These are phyloP conservation scores for Homarus gammarus DNA, from an alignment of 2,888 invertebrate genomes.

Conservation along the genomic window DNA sequence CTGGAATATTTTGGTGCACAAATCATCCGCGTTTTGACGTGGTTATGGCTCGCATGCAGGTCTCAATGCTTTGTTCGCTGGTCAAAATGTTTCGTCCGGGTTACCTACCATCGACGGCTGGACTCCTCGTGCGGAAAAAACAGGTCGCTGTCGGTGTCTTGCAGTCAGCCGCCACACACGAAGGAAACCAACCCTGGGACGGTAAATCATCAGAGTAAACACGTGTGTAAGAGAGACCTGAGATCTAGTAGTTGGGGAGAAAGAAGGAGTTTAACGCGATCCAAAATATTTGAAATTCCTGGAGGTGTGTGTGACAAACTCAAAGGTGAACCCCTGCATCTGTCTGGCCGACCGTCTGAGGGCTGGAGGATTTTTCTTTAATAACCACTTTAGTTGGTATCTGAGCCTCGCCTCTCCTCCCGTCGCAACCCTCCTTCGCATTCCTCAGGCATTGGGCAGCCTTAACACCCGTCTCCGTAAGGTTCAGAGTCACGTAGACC, in stretches of 20 bases:
- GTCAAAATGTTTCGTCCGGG: conserved; percentile 27
- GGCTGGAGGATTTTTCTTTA: conserved; percentile 66
- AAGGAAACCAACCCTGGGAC: too few species aligned
- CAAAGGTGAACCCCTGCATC: conserved; percentile 32
- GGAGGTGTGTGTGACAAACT: conserved; percentile 16
- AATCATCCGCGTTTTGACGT: conserved; percentile 65
- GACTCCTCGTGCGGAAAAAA: not conserved
- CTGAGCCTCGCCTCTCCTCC: conserved; percentile 8
- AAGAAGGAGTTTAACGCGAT: not conserved
- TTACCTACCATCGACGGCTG: not conserved
- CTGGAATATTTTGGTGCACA: conserved; percentile 66
- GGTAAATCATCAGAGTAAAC: too few species aligned
- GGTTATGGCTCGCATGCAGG: conserved; percentile 41
- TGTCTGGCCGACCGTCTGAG: conserved; percentile 49
- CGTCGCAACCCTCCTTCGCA: conserved; percentile 41
- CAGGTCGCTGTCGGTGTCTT: not conserved
- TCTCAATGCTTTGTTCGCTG: conserved; percentile 23
- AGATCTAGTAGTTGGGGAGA: too few species aligned
- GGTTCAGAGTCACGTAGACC: conserved; percentile 8
- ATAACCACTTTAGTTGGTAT: conserved; percentile 69
- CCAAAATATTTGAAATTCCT: conserved; percentile 26
- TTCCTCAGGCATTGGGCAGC: conserved; percentile 33
- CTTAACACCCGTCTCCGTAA: conserved; percentile 13
- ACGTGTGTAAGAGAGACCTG: too few species aligned
- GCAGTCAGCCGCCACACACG: too few species aligned